Conservation (phyloP, 2,113 vertebrate species). For the Prochilodus magdalenae region DNA sequence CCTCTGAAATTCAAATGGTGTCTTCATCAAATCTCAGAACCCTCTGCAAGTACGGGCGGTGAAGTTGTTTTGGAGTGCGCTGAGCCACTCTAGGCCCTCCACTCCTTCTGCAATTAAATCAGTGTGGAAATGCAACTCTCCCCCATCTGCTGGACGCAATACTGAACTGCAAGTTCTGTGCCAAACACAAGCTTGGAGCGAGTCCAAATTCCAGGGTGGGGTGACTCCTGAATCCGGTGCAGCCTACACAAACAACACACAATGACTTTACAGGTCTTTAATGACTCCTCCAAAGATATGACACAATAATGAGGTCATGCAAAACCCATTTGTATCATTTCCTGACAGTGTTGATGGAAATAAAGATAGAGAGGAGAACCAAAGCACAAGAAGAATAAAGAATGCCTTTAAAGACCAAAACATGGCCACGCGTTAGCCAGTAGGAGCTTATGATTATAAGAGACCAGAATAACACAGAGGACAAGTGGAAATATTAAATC, state of each 20-base stretch:
- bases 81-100: background rate
- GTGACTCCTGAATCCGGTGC: background rate
- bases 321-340: too few relatives aligned
- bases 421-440: too few relatives aligned
- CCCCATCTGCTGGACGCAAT: constrained; percentile 40
- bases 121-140: background rate
- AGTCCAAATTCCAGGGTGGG: background rate
- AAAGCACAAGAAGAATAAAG: too few relatives aligned
- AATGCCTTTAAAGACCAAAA: too few relatives aligned
- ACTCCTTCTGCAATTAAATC: background rate
- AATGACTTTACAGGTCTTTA: background rate
- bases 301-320: too few relatives aligned
- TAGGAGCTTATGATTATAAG: too few relatives aligned
- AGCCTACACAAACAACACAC: background rate
- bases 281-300: background rate
- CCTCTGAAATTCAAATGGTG: background rate
- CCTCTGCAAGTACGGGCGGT: background rate
- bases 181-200: background rate
- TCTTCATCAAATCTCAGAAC: background rate
- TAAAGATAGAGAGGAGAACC: too few relatives aligned
- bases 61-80: background rate
- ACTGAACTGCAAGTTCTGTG: constrained; percentile 6
- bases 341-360: too few relatives aligned
- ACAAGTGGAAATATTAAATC: too few relatives aligned
- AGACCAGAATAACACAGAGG: too few relatives aligned